Conservation (phyloP, 2,113 vertebrate species). For the Rhea americana region DNA sequence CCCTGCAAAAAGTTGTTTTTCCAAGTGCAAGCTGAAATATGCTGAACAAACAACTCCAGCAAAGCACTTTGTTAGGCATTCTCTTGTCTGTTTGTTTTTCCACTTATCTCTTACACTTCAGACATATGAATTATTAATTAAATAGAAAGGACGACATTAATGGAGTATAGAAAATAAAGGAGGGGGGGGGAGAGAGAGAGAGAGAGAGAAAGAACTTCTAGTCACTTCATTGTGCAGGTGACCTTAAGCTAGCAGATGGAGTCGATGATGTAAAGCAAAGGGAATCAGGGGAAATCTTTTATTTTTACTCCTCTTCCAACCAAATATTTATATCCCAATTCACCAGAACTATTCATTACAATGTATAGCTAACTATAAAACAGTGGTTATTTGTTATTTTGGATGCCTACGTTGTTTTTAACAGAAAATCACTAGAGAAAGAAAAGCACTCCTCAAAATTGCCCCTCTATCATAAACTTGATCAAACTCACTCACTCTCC, state of each 20-base stretch:
- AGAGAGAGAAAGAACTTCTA: neutral
- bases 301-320: neutral
- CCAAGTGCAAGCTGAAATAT: neutral
- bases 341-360: neutral
- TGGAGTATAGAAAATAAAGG: neutral
- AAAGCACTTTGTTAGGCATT: neutral
- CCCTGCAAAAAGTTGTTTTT: neutral
- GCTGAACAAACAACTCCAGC: conserved; percentile 35
- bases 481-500: neutral
- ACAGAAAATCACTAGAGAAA: neutral
- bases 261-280: neutral
- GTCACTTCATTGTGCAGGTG: neutral
- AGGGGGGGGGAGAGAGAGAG: neutral
- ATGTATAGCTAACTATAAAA: neutral
- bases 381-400: neutral
- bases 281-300: neutral
- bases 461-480: neutral
- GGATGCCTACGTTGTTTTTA: neutral
- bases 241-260: neutral
- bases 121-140: conserved; percentile 39
- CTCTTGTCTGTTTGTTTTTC: conserved; percentile 14
- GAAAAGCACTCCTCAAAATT: neutral
- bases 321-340: neutral
- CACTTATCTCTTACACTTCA: conserved; percentile 18
- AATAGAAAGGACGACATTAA: conserved; percentile 25